Percentiles rank a stretch among this genome's conserved stretches.
phyloP scores from a whole-genome alignment of 92 coral and sea anemone genomes.

The Porites cylindrica region DNA sequence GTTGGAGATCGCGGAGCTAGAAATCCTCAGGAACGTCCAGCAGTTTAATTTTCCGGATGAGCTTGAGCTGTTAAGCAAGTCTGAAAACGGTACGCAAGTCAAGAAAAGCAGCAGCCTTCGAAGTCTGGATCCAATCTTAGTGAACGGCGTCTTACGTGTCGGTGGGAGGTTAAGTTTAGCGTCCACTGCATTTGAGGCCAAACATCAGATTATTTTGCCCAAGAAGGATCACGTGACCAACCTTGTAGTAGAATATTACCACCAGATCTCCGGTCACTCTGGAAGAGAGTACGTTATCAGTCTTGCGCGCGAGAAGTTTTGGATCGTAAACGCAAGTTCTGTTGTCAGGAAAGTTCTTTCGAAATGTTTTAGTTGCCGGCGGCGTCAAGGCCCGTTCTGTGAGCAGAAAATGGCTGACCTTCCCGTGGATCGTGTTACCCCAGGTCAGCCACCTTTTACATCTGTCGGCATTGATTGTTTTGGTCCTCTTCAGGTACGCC shows the following conservation, averaged over 20 bases:
- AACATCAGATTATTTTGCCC: slow-evolving; percentile 50
- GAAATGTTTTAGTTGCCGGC: slow-evolving; percentile 30
- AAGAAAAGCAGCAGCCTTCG: slow-evolving; percentile 37
- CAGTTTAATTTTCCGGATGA: slow-evolving; percentile 32
- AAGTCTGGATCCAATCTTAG: slow-evolving; percentile 32
- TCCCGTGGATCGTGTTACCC: slow-evolving; percentile 10
- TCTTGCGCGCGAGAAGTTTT: slow-evolving; percentile 34
- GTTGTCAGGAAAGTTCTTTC: slow-evolving; percentile 4
- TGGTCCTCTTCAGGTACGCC: slow-evolving; percentile 29
- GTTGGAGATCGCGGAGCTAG: slow-evolving; percentile 32
- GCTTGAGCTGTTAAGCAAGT: not conserved
- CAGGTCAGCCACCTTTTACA: slow-evolving; percentile 33
- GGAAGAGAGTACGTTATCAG: slow-evolving; percentile 53
- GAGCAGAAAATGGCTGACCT: slow-evolving; percentile 57
- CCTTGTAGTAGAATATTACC: slow-evolving; percentile 35
- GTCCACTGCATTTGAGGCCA: slow-evolving; percentile 9
- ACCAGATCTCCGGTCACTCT: slow-evolving; percentile 37
- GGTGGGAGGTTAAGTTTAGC: slow-evolving; percentile 49
- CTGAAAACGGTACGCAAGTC: not conserved
- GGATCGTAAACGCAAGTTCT: slow-evolving; percentile 28
- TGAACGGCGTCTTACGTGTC: slow-evolving; percentile 43
- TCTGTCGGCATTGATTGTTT: slow-evolving; percentile 25
- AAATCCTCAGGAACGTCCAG: slow-evolving; percentile 37
- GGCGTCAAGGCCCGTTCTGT: slow-evolving; percentile 27
- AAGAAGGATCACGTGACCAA: slow-evolving; percentile 42